Evolutionary conservation across 1,140 invertebrate genomes (phyloP), one percentile per base, ranked within the genome.

Genomic region (Bursaphelenchus mucronatus): DNA sequence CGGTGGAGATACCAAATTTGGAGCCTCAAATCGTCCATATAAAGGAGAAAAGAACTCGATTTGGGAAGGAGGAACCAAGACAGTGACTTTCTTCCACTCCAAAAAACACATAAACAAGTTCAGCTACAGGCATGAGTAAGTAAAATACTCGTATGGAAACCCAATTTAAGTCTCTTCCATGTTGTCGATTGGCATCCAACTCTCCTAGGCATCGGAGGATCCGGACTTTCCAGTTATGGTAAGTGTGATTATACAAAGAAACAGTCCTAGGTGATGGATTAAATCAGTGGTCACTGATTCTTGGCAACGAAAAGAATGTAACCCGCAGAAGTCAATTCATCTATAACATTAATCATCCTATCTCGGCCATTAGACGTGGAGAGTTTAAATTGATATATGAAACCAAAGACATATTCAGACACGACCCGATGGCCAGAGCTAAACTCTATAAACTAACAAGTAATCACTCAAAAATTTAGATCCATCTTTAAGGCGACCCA

Each of bases 51-150:
- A 85, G 68, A 76, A 73, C 17, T 82, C 83, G 3, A 62, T 85
- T 40, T 85, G 83, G 83, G 85, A 85, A 70, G 85, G 85, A 39
- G 85, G 84, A 6, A 82, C 74, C 10, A 75, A 64, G 63, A 76
- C 76, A 44, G 75, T 56, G 9, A 79, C 76, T 8, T 79, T 78
- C 54, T 45, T 78, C 13, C 76, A 78, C 53, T 73, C 71, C 15
- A 75, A 75, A 30, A 63, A 51, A 40, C 57, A 62, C 49, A 75
- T 78, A 40, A 30, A 64, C 15, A 51, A 66, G 45, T 74, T 75
- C 44, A 61, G 51, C 10, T 49, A 49, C 1, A 49, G 69, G 39
- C 64, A 68, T 30, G 63, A 75, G 75, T 76, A 64, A 17, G 11
- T 39, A 17, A n/a, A 53, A 41, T 69, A 15, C 2, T 0, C 6